Conservation (phyloP, 2,888 invertebrate genomes). For the Thelaira solivaga region DNA sequence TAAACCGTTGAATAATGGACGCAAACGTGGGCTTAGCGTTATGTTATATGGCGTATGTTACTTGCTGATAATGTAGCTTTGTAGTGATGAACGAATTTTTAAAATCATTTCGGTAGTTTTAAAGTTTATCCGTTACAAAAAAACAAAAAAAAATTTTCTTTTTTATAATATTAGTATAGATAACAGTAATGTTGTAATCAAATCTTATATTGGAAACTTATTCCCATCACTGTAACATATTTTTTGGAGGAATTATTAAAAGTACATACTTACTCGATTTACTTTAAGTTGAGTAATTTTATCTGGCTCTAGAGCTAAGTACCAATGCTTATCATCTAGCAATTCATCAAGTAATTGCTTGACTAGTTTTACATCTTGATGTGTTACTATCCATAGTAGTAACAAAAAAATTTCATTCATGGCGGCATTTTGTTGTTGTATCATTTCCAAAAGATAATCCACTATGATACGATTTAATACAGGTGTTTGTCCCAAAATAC, state of each 20-base stretch:
- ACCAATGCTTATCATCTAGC: conserved; percentile 73
- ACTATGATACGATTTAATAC: conserved; percentile 78
- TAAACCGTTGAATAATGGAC: too few species aligned
- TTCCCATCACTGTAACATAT: too few species aligned
- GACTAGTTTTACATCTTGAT: conserved; percentile 63
- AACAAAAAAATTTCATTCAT: conserved; percentile 80
- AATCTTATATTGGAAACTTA: too few species aligned
- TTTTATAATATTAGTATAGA: too few species aligned
- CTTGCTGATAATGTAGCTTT: too few species aligned
- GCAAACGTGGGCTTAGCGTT: too few species aligned
- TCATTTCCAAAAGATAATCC: conserved; percentile 81
- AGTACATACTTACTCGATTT: conserved; percentile 67
- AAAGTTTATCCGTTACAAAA: too few species aligned
- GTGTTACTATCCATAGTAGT: conserved; percentile 68
- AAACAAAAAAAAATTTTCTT: too few species aligned
- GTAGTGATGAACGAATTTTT: too few species aligned
- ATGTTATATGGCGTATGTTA: too few species aligned
- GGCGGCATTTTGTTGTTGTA: conserved; percentile 78
- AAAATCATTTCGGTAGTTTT: too few species aligned
- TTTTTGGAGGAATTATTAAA: not conserved
- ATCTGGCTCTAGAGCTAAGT: conserved; percentile 73
- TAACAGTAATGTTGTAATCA: too few species aligned
- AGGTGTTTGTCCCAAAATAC: conserved; percentile 79
- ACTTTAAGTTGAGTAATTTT: conserved; percentile 67
- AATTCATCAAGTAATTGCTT: conserved; percentile 71